These are phyloP conservation scores for Drosophila bunnanda DNA, from an alignment of 2,888 invertebrate species.

Conservation along the genomic window DNA sequence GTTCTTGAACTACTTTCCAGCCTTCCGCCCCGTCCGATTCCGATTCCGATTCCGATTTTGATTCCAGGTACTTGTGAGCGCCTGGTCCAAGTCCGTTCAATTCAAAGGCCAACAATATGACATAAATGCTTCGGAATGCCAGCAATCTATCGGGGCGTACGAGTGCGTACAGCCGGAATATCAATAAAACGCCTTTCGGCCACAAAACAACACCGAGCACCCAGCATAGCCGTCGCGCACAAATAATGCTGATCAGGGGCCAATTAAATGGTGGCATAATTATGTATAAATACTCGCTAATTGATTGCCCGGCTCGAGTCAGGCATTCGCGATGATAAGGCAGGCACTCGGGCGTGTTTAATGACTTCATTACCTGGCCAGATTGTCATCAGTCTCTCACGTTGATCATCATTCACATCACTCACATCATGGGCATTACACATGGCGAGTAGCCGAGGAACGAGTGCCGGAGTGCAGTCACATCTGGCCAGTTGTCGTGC, in stretches of 20 bases:
- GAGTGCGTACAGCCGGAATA: slow-evolving; percentile 55
- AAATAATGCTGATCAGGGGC: slow-evolving; percentile 57
- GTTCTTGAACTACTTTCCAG: slow-evolving; percentile 51
- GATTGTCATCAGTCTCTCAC: slow-evolving; percentile 37
- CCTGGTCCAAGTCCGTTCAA: slow-evolving; percentile 22
- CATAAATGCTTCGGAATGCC: slow-evolving; percentile 77
- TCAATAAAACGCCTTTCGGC: slow-evolving; percentile 53
- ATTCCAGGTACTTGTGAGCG: slow-evolving; percentile 16
- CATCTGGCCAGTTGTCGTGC: slow-evolving; percentile 14
- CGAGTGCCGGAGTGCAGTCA: neutral
- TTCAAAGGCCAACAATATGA: slow-evolving; percentile 66
- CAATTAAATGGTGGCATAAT: slow-evolving; percentile 61
- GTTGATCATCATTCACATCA: slow-evolving; percentile 16
- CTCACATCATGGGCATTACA: slow-evolving; percentile 8
- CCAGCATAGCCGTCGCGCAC: slow-evolving; percentile 15
- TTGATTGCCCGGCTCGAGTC: slow-evolving; percentile 62
- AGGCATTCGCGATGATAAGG: slow-evolving; percentile 40
- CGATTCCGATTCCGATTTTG: slow-evolving; percentile 1
- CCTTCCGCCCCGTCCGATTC: slow-evolving; percentile 31
- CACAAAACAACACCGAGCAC: slow-evolving; percentile 3
- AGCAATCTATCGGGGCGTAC: slow-evolving; percentile 23
- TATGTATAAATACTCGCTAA: slow-evolving; percentile 63
- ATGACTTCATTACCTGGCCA: slow-evolving; percentile 40
- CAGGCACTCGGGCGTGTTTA: slow-evolving; percentile 29
- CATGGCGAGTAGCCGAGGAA: no score